A percentile compares a stretch with the other conserved stretches of the same genome.
These are phyloP conservation scores for Pteropus alecto DNA, from an alignment of 2,113 vertebrate species.

Conservation along the genomic window DNA sequence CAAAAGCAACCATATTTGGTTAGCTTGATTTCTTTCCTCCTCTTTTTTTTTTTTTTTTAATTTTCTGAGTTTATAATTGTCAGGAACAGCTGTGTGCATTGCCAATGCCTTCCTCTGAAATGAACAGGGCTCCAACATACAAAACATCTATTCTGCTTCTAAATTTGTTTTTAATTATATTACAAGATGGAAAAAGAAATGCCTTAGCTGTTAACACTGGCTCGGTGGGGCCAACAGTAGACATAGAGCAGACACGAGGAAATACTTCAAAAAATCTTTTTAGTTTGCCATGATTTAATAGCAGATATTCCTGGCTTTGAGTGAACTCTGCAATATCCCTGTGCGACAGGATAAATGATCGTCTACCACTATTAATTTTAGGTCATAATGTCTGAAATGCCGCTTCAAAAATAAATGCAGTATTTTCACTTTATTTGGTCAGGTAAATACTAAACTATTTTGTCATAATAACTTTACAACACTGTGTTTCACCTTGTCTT, in stretches of 20 bases:
- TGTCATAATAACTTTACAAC: conserved; percentile 86
- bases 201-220: conserved; percentile 81
- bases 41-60: background rate
- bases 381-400: conserved; percentile 80
- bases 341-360: conserved; percentile 80
- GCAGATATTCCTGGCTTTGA: conserved; percentile 82
- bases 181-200: conserved; percentile 81
- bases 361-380: conserved; percentile 80
- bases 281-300: conserved; percentile 80
- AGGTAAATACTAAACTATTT: conserved; percentile 85
- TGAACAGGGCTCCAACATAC: conserved; percentile 72
- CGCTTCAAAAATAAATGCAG: conserved; percentile 81
- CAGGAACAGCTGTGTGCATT: conserved; percentile 73
- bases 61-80: conserved; percentile 73
- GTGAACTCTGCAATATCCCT: conserved; percentile 80
- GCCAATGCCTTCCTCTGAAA: conserved; percentile 77
- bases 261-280: conserved; percentile 80
- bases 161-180: conserved; percentile 88
- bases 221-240: conserved; percentile 80
- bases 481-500: conserved; percentile 87
- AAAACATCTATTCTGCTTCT: conserved; percentile 82
- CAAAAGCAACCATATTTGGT: conserved; percentile 76
- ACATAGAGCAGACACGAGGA: conserved; percentile 84
- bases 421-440: conserved; percentile 83
- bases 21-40: conserved; percentile 65